Percentiles rank a stretch among this genome's conserved stretches.
phyloP scores from a whole-genome alignment of 1,140 invertebrate species.

The Epicauta chinensis region DNA sequence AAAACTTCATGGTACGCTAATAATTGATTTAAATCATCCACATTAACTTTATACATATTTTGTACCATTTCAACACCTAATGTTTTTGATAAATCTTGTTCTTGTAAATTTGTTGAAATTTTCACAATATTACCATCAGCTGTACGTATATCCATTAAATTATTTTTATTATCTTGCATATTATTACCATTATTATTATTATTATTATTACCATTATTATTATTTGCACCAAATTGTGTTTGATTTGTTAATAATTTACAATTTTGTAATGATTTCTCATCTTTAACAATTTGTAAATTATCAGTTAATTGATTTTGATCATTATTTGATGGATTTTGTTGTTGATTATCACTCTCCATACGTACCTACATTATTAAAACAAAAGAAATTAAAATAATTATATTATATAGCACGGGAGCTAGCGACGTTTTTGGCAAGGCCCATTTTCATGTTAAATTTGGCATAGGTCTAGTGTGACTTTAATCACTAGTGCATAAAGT shows the following conservation, averaged over 20 bases:
- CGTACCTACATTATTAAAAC: constrained; percentile 17
- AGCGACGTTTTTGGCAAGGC: no score
- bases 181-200: no score
- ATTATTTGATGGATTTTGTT: constrained; percentile 28
- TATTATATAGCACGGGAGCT: no score
- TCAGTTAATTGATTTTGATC: constrained; percentile 25
- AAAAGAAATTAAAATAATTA: not conserved
- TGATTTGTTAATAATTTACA: constrained; percentile 32
- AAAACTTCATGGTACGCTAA: constrained; percentile 82
- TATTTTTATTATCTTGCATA: constrained; percentile 41
- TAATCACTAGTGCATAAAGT: no score
- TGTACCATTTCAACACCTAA: constrained; percentile 61
- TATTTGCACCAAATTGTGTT: constrained; percentile 37
- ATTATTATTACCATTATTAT: no score
- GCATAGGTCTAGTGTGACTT: no score
- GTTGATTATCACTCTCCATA: constrained; percentile 33
- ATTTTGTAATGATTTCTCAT: constrained; percentile 39
- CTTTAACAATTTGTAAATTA: constrained; percentile 38
- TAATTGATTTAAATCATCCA: constrained; percentile 74
- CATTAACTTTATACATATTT: constrained; percentile 76
- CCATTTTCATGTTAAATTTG: no score
- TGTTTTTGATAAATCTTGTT: constrained; percentile 61
- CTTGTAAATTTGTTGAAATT: constrained; percentile 57
- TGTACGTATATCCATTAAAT: constrained; percentile 63
- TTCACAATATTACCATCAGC: constrained; percentile 68